A percentile compares a stretch with the other conserved stretches of the same genome.
These are phyloP conservation scores for Pheosia tremula DNA, from an alignment of 2,888 invertebrate genomes.

Conservation along the genomic window DNA sequence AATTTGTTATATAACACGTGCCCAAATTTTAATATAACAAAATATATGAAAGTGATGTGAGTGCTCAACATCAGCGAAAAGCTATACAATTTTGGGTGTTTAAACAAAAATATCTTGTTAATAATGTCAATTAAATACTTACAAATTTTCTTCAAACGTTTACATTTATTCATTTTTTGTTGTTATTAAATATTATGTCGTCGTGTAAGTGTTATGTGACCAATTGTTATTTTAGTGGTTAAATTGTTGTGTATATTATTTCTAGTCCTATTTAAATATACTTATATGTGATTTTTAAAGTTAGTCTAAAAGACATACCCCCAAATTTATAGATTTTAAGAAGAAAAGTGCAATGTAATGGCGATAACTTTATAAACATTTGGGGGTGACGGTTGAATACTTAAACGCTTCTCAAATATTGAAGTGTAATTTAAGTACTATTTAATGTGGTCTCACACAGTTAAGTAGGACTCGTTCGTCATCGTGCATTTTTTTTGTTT, in stretches of 20 bases:
- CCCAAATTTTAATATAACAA: neutral
- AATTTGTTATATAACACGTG: slow-evolving; percentile 1
- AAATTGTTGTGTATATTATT: slow-evolving; percentile 55
- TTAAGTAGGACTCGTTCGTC: no score
- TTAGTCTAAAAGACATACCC: neutral
- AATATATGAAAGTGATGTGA: neutral
- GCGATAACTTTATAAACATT: no score
- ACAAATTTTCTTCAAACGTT: slow-evolving; percentile 43
- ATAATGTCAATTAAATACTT: slow-evolving; percentile 59
- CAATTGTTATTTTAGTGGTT: slow-evolving; percentile 68
- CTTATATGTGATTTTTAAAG: neutral
- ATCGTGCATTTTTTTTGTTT: no score
- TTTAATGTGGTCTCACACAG: no score
- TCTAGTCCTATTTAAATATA: slow-evolving; percentile 50
- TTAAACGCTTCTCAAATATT: no score
- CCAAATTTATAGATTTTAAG: no score
- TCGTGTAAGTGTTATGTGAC: slow-evolving; percentile 68
- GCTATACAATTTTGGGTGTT: neutral
- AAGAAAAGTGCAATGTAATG: no score
- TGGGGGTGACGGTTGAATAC: no score
- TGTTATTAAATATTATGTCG: slow-evolving; percentile 39
- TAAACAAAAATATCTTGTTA: slow-evolving; percentile 39
- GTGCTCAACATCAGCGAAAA: neutral
- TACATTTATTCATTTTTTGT: slow-evolving; percentile 28
- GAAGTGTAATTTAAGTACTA: no score